Evolutionary conservation across 2,113 vertebrate genomes (phyloP), one percentile per base, ranked within the genome.

Genomic region (Tychaedon coryphoeus): DNA sequence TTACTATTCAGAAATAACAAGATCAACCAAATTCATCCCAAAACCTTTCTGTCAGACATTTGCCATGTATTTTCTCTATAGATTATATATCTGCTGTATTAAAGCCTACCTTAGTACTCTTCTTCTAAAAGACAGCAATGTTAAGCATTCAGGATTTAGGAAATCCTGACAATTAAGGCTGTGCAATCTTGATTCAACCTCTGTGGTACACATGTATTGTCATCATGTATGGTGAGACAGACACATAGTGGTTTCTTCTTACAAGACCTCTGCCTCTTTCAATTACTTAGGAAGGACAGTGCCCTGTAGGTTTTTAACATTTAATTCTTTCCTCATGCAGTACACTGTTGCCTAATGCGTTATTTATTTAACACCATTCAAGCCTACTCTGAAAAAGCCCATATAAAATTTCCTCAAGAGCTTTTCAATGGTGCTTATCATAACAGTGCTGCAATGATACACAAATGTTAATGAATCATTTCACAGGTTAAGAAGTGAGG

Each of bases 351-450:
- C 26, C 42, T 83, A 83, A 86, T 86, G 65, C 0, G 9, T 92
- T 95, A 89, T 92, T 96, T 77, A 86, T 73, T 8, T 58, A 87
- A 56, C 17, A 16, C 19, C 43, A 45, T 90, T 88, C 71, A 83
- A 83, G 36, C 22, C 67, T 73, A 14, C 45, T 77, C 62, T 86
- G 76, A 72, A 80, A 70, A 79, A 71, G 65, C 19, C 1, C 76
- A 85, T 74, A 36, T 31, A 73, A 76, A 79, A 88, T 92, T 80
- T 93, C 71, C 71, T 96, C 81, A 83, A 95, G 87, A 81, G 47
- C 47, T 93, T 90, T 93, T 83, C 58, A 93, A 47, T 72, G 38
- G 23, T 82, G 62, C 54, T 93, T 76, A 56, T 75, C 26, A 60
- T 73, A 88, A 88, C 40, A 77, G 38, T 12, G 12, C 75, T 72